These are phyloP conservation scores for Tauraco hartlaubi DNA, from an alignment of 2,797 vertebrate genomes.

Conservation along the genomic window DNA sequence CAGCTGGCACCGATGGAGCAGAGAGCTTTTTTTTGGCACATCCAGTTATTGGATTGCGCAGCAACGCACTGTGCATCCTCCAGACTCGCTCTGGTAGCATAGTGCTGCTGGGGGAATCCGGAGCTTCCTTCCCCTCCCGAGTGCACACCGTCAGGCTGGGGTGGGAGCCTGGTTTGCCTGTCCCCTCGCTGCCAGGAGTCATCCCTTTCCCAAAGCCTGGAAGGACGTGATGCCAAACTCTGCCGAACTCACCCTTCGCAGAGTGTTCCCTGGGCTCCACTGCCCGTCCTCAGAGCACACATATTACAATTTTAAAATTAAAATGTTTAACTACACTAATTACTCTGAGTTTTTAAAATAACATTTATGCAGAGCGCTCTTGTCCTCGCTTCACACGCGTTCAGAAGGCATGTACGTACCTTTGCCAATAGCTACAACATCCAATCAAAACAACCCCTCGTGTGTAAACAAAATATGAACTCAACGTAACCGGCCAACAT, in stretches of 20 bases:
- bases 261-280: not conserved
- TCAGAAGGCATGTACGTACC: accelerated
- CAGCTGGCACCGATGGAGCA: not conserved
- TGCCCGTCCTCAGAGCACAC: not conserved
- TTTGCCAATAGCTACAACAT: not conserved
- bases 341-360: not conserved
- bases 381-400: not conserved
- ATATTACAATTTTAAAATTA: not conserved
- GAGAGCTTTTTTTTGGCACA: not conserved
- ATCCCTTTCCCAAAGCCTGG: accelerated
- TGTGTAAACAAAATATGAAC: not conserved
- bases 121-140: not conserved
- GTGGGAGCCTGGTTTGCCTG: accelerated
- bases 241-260: accelerated
- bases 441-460: not conserved
- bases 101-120: accelerated
- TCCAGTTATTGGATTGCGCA: not conserved
- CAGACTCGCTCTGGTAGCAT: not conserved
- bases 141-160: accelerated
- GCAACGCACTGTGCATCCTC: not conserved
- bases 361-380: not conserved
- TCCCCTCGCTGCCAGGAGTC: accelerated
- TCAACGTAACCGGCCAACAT: not conserved
- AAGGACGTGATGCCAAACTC: not conserved
- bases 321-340: not conserved